Conservation (phyloP, 2,113 vertebrate species). For the Phalacrocorax brasilianus region DNA sequence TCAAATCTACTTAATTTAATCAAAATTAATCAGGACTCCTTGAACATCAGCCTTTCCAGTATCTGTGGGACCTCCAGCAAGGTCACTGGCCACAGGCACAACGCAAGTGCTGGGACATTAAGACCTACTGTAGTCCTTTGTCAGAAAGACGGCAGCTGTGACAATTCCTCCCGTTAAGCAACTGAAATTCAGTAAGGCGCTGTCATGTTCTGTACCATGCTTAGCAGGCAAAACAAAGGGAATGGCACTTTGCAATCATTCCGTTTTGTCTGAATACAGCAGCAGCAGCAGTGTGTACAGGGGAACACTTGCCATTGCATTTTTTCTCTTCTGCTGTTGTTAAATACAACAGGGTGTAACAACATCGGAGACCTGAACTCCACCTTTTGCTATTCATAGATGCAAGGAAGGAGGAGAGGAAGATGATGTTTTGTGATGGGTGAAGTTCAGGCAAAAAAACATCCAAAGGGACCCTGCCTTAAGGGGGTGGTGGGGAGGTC, state of each 20-base stretch:
- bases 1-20: neutral
- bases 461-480: neutral
- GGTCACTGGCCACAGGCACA: neutral
- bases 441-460: neutral
- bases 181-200: neutral
- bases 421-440: neutral
- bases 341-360: neutral
- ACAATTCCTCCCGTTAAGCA: neutral
- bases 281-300: neutral
- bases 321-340: neutral
- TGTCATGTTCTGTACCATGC: accelerated
- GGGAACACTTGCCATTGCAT: neutral
- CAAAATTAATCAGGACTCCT: neutral
- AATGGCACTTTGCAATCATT: neutral
- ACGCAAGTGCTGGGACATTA: neutral
- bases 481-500: neutral
- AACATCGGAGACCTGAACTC: neutral
- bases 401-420: neutral
- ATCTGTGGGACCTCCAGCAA: neutral
- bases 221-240: neutral
- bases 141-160: neutral
- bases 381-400: neutral
- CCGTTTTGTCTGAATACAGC: neutral
- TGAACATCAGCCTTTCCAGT: neutral
- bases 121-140: neutral